phyloP scores from a whole-genome alignment of 1,140 invertebrate genomes.

The Mya arenaria region DNA sequence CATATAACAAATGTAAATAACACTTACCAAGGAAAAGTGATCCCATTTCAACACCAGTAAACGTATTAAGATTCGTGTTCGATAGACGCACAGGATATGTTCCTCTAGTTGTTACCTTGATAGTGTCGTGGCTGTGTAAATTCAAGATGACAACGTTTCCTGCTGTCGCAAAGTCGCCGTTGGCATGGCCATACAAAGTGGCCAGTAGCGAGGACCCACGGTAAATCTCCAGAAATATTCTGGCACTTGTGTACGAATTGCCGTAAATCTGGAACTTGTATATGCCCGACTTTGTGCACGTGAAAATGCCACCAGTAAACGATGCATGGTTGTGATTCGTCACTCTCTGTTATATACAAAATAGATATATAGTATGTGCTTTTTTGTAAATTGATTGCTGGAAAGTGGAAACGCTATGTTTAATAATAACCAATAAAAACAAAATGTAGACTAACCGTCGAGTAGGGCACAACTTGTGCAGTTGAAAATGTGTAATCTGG shows the following conservation, averaged over 20 bases:
- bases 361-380: too few relatives aligned
- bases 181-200: slow-evolving; percentile 3
- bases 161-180: slow-evolving; percentile 18
- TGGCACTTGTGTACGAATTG: not conserved
- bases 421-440: too few relatives aligned
- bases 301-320: too few relatives aligned
- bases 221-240: slow-evolving; percentile 21
- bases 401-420: too few relatives aligned
- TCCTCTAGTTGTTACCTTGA: not conserved
- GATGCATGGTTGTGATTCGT: too few relatives aligned
- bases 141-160: slow-evolving; percentile 26
- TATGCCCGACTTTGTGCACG: not conserved
- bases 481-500: too few relatives aligned
- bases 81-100: slow-evolving; percentile 1
- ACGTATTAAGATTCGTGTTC: slow-evolving; percentile 23
- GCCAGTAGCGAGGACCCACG: not conserved
- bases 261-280: slow-evolving; percentile 42
- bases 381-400: too few relatives aligned
- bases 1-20: not conserved
- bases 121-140: slow-evolving; percentile 3
- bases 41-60: slow-evolving; percentile 19
- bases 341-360: too few relatives aligned
- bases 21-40: not conserved
- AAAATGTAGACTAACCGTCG: too few relatives aligned
- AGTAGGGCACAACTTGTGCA: too few relatives aligned